Evolutionary conservation across 2,113 vertebrate genomes (phyloP).

Genomic region (Ammospiza nelsoni): DNA sequence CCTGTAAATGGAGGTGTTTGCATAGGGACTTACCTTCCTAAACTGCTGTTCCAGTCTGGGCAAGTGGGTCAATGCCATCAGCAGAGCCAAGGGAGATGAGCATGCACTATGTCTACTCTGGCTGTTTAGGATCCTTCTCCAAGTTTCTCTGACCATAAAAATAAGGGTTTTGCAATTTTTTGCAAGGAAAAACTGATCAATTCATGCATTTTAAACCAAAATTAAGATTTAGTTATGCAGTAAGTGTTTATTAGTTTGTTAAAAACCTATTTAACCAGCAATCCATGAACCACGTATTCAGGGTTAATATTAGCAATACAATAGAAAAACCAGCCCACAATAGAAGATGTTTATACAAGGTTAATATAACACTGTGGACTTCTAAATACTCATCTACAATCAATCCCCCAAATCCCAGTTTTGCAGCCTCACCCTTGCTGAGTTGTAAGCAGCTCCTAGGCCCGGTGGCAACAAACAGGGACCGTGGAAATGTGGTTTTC

Average conservation of each 20-base stretch:
- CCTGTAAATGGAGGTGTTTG: neutral
- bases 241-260: neutral
- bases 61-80: neutral
- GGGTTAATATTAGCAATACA: neutral
- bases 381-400: neutral
- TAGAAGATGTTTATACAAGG: neutral
- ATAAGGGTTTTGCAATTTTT: neutral
- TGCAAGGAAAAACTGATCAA: neutral
- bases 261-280: neutral
- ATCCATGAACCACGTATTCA: neutral
- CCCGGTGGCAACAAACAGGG: neutral
- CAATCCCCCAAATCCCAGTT: neutral
- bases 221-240: neutral
- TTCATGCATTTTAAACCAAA: neutral
- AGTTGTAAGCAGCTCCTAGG: neutral
- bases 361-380: neutral
- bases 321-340: no score
- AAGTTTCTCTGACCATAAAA: neutral
- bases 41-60: neutral
- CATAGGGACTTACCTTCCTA: neutral
- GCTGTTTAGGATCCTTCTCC: neutral
- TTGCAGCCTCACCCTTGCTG: neutral
- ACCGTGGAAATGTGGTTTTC: neutral
- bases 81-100: neutral
- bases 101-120: accelerated